Percentiles rank a stretch among this genome's conserved stretches.
Evolutionary conservation across 2,888 invertebrate species (phyloP).

Genomic region (Cartodere bifasciata): DNA sequence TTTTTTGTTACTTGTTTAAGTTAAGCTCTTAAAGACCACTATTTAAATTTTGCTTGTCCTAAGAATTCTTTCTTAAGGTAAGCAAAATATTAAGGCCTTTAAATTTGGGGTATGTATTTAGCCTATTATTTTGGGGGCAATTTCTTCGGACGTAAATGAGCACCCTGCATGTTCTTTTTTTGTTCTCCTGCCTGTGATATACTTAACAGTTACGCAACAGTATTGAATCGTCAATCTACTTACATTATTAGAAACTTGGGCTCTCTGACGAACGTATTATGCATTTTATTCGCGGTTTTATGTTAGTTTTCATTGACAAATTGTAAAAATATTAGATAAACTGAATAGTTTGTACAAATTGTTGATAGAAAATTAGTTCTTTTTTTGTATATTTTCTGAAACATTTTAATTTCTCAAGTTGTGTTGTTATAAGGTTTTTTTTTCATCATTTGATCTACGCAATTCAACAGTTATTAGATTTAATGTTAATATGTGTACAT

Average conservation of each 20-base stretch:
- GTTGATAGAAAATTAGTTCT: slow-evolving; percentile 15
- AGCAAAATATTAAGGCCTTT: too few relatives aligned
- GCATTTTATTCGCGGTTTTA: too few relatives aligned
- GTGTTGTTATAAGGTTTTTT: slow-evolving; percentile 13
- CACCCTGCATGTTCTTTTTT: slow-evolving; percentile 12
- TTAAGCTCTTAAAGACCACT: too few relatives aligned
- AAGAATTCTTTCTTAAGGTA: too few relatives aligned
- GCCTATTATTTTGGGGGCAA: too few relatives aligned
- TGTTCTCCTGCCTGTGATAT: slow-evolving; percentile 30
- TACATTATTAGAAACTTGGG: slow-evolving; percentile 7
- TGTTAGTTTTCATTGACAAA: too few relatives aligned
- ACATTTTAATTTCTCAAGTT: slow-evolving; percentile 15
- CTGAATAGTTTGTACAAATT: slow-evolving; percentile 15
- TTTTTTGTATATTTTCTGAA: slow-evolving; percentile 19
- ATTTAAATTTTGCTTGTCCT: too few relatives aligned
- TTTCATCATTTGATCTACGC: slow-evolving; percentile 18
- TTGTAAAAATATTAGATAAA: slow-evolving; percentile 1
- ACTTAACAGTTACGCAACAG: slow-evolving; percentile 25
- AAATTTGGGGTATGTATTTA: too few relatives aligned
- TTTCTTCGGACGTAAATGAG: too few relatives aligned
- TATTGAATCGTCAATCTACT: slow-evolving; percentile 17
- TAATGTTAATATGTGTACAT: slow-evolving; percentile 27
- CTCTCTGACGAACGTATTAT: slow-evolving; percentile 14
- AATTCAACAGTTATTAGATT: slow-evolving; percentile 22
- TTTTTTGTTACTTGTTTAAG: too few relatives aligned